phyloP scores from a whole-genome alignment of 1,140 invertebrate genomes.

The Odontomachus brunneus region DNA sequence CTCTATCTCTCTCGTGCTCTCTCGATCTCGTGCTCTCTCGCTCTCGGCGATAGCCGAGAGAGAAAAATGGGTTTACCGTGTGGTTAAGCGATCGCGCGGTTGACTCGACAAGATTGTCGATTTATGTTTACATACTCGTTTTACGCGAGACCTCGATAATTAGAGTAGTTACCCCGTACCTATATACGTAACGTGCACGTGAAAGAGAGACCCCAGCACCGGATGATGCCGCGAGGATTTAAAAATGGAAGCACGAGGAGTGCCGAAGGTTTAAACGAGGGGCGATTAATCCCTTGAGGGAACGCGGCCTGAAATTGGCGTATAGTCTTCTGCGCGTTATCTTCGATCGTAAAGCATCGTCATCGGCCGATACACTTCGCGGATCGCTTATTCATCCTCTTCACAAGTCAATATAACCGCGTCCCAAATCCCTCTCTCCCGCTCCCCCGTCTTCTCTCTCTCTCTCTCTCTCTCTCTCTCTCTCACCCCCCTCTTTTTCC shows the following conservation, averaged over 20 bases:
- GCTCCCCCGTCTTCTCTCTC: not conserved
- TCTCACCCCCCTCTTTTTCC: not conserved
- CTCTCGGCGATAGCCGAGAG: conserved; percentile 37
- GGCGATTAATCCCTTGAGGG: conserved; percentile 72
- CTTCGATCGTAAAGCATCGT: conserved; percentile 74
- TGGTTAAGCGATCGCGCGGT: conserved; percentile 69
- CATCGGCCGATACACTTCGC: conserved; percentile 68
- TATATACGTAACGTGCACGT: conserved; percentile 34
- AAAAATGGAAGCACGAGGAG: conserved; percentile 70
- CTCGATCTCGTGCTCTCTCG: not conserved
- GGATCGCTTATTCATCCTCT: conserved; percentile 69
- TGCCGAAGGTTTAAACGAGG: conserved; percentile 71
- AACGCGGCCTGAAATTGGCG: conserved; percentile 71
- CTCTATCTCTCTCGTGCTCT: not conserved
- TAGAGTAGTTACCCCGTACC: conserved; percentile 71
- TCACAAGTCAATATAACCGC: conserved; percentile 71
- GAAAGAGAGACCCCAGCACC: not conserved
- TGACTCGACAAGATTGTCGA: conserved; percentile 71
- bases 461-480: too few relatives aligned
- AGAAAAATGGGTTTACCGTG: conserved; percentile 69
- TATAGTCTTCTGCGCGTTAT: conserved; percentile 72
- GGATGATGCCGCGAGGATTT: conserved; percentile 69
- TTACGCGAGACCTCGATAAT: conserved; percentile 75
- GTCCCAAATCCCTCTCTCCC: not conserved
- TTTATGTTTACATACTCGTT: conserved; percentile 76